Evolutionary conservation across 2,888 invertebrate species (phyloP).

Genomic region (Oscheius sp.): DNA sequence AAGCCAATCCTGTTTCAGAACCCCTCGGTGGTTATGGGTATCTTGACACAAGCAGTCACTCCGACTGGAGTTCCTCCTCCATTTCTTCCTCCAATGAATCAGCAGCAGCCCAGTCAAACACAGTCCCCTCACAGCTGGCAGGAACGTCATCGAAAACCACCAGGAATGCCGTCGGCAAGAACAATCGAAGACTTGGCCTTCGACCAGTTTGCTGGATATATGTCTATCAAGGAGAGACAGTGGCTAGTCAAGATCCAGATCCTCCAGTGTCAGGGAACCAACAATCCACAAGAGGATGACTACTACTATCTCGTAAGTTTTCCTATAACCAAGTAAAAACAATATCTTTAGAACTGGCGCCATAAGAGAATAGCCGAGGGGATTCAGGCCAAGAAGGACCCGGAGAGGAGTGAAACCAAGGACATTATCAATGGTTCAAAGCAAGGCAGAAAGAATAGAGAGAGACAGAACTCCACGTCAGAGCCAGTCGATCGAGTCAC

Average conservation of each 20-base stretch:
- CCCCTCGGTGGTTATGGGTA: conserved; percentile 36
- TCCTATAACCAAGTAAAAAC: background rate
- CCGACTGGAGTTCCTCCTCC: conserved; percentile 18
- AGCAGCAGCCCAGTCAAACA: background rate
- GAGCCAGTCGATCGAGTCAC: conserved; percentile 25
- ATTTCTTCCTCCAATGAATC: conserved; percentile 1
- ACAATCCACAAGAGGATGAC: conserved; percentile 95
- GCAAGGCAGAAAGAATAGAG: conserved; percentile 5
- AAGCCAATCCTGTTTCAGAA: conserved; percentile 10
- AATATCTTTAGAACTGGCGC: conserved; percentile 44
- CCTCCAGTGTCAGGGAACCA: conserved; percentile 87
- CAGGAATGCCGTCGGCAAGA: conserved; percentile 60
- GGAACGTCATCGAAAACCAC: conserved; percentile 38
- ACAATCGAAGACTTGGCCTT: conserved; percentile 71
- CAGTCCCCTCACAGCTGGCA: conserved; percentile 11
- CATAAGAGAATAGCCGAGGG: conserved; percentile 50
- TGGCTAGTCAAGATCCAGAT: conserved; percentile 96
- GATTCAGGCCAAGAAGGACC: conserved; percentile 33
- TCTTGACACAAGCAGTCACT: conserved; percentile 26
- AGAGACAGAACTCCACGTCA: conserved; percentile 7
- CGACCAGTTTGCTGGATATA: conserved; percentile 80
- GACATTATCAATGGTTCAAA: conserved; percentile 20
- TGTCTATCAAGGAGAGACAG: conserved; percentile 93
- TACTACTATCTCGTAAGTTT: conserved; percentile 85
- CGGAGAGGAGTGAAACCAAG: conserved; percentile 28